Conservation (phyloP, 2,888 invertebrate species). For the Anagyrus pseudococci region DNA sequence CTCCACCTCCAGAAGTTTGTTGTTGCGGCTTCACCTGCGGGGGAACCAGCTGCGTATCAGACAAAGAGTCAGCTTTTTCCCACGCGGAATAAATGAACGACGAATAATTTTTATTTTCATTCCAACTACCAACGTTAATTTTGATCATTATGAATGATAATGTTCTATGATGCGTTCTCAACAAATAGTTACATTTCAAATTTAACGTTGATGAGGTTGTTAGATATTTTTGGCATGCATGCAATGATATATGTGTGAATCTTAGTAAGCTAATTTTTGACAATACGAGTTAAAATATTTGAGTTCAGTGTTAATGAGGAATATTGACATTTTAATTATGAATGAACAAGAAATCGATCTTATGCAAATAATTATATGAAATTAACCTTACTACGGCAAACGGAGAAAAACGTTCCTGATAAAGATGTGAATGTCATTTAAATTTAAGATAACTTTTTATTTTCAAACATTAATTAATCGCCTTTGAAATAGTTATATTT, state of each 20-base stretch:
- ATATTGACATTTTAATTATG: neutral
- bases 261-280: neutral
- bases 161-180: too few relatives aligned
- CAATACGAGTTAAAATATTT: neutral
- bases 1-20: constrained; percentile 63
- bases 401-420: too few relatives aligned
- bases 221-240: constrained; percentile 12
- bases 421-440: too few relatives aligned
- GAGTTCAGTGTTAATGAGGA: neutral
- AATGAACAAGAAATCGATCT: neutral
- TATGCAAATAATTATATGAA: neutral
- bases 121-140: neutral
- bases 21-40: constrained; percentile 85
- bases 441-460: too few relatives aligned
- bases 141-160: too few relatives aligned
- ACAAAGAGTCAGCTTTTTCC: constrained; percentile 60
- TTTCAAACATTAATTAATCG: too few relatives aligned
- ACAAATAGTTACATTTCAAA: neutral
- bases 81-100: constrained; percentile 35
- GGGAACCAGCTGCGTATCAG: constrained; percentile 64
- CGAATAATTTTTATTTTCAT: constrained; percentile 6
- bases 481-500: too few relatives aligned
- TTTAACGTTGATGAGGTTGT: constrained; percentile 3
- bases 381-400: too few relatives aligned
- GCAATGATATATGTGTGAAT: constrained; percentile 8